Percentiles rank a stretch among this genome's conserved stretches.
Evolutionary conservation across 2,113 vertebrate species (phyloP).

Genomic region (Tragelaphus scriptus): DNA sequence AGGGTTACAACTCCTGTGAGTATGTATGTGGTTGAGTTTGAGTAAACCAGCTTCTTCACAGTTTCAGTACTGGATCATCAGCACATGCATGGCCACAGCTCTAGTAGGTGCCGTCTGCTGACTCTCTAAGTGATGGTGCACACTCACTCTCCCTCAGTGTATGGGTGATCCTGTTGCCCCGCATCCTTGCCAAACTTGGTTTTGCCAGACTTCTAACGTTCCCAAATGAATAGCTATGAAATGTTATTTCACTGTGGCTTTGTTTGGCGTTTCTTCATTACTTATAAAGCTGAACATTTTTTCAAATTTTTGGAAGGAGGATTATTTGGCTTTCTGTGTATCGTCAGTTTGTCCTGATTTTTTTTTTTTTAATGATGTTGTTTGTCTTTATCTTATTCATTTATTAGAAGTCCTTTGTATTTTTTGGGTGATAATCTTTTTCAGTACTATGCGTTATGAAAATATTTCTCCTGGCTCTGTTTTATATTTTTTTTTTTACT

Average conservation of each 20-base stretch:
- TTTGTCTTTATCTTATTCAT: not conserved
- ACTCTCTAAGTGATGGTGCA: not conserved
- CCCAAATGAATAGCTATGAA: not conserved
- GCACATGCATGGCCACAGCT: not conserved
- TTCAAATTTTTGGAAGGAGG: not conserved
- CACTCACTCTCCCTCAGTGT: not conserved
- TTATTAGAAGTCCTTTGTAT: not conserved
- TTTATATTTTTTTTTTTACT: not conserved
- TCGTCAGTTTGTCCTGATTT: not conserved
- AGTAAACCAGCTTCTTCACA: not conserved
- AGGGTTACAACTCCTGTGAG: not conserved
- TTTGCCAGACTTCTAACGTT: not conserved
- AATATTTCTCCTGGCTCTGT: not conserved
- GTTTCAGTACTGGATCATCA: not conserved
- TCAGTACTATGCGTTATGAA: not conserved
- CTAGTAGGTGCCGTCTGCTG: not conserved
- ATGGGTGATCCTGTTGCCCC: not conserved
- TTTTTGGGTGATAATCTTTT: not conserved
- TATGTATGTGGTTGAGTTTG: not conserved
- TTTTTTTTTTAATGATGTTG: not conserved
- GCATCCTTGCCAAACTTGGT: not conserved
- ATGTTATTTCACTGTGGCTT: not conserved
- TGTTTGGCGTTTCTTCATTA: not conserved
- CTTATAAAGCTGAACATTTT: not conserved
- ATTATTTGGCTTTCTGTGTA: not conserved